Evolutionary conservation across 1,140 invertebrate species (phyloP), one percentile per base, ranked within the genome.

Genomic region (Euwallacea fornicatus): DNA sequence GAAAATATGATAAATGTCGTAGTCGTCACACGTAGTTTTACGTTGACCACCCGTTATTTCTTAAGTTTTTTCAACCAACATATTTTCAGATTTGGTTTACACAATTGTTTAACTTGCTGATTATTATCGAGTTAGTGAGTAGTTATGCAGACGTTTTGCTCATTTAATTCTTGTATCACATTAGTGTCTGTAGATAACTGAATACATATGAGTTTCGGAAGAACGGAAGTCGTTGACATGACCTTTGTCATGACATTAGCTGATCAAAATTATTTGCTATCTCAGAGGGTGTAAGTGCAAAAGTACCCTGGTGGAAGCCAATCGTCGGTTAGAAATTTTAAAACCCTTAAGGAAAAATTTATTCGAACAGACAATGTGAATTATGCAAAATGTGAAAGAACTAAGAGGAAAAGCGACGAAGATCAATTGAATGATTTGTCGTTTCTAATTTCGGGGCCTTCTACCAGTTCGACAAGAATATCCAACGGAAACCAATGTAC

Each of bases 401-500:
- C 6, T 10, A 50, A 50, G 46, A 50, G 6, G 6, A 50, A 1
- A 50, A 50, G 46, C 46, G 46, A 50, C 46, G 46, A 50, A 50
- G 46, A 50, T 50, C 6, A 50, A 13, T 50, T 50, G 46, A 50
- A 50, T 50, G 46, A 2, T 50, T 50, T 50, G 46, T 50, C 6
- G 6, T 50, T 6, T 50, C 0, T 50, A 50, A 50, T 50, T 50
- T 10, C 6, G 46, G 46, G 6, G 2, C 46, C 46, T 50, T 50
- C 46, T 50, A 50, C 46, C 46, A 50, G 46, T 50, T 50, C 46
- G 46, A 2, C 46, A 50, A 50, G 1, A 50, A 50, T 50, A 50
- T 50, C 46, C 46, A 50, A 50, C n/a, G 9, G 46, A 50, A 50
- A 50, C 46, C 13, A 50, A 50, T 50, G 46, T 50, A 50, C 46